Conservation (phyloP, 1,140 invertebrate species). For the Drosophila jambulina region DNA sequence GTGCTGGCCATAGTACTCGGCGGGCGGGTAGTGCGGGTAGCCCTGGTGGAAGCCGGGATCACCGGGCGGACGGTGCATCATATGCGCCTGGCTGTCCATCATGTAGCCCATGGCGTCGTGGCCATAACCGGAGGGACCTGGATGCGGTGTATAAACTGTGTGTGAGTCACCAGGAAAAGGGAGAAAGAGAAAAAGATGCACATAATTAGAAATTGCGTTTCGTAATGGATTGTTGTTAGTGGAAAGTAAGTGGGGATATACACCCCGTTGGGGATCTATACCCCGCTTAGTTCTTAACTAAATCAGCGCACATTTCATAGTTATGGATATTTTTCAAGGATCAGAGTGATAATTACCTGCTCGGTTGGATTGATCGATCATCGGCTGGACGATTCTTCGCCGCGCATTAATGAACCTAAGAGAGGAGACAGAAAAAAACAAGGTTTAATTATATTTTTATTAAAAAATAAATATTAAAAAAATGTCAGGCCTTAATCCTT, state of each 20-base stretch:
- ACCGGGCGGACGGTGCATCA: conserved; percentile 97
- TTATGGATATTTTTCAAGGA: conserved; percentile 72
- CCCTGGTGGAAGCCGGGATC: conserved; percentile 96
- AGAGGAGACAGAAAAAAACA: conserved; percentile 71
- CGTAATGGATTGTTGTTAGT: conserved; percentile 10
- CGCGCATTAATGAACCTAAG: conserved; percentile 99
- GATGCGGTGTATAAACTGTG: conserved; percentile 94
- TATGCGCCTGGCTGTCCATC: conserved; percentile 97
- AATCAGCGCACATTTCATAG: conserved; percentile 69
- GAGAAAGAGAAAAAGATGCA: conserved; percentile 85
- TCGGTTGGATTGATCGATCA: conserved; percentile 99
- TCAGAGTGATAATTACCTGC: conserved; percentile 90
- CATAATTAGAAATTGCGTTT: conserved; percentile 85
- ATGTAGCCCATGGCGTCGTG: conserved; percentile 98
- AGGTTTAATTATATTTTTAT: conserved; percentile 20
- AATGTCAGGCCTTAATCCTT: not conserved
- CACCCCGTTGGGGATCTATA: conserved; percentile 9
- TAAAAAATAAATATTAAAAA: not conserved
- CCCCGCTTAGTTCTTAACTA: conserved; percentile 52
- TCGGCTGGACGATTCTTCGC: conserved; percentile 98
- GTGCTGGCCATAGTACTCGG: conserved; percentile 96
- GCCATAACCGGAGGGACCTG: conserved; percentile 97
- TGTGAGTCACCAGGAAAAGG: conserved; percentile 18
- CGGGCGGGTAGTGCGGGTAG: conserved; percentile 94
- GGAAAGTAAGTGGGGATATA: conserved; percentile 24